Percentiles rank a stretch among this genome's conserved stretches.
Evolutionary conservation across 1,140 invertebrate genomes (phyloP).

Genomic region (Agrypnia vestita): DNA sequence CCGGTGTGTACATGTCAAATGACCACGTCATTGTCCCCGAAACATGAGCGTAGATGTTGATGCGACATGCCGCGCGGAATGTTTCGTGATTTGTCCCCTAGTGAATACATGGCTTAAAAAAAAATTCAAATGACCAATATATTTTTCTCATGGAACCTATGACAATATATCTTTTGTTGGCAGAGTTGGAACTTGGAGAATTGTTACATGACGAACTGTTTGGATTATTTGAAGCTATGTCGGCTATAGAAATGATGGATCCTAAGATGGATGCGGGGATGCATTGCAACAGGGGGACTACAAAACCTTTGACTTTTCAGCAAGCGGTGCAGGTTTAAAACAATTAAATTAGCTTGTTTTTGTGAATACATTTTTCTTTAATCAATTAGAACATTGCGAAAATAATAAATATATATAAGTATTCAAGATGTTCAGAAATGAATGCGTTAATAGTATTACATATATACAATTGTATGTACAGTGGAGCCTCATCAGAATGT

Average conservation of each 20-base stretch:
- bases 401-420: too few relatives aligned
- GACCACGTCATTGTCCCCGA: too few relatives aligned
- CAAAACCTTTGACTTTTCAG: constrained; percentile 90
- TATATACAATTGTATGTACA: too few relatives aligned
- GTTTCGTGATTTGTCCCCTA: too few relatives aligned
- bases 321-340: constrained; percentile 83
- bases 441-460: too few relatives aligned
- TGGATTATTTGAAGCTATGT: constrained; percentile 98
- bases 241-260: constrained; percentile 99
- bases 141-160: constrained; percentile 13
- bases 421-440: too few relatives aligned
- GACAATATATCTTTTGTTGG: constrained; percentile 51
- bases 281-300: constrained; percentile 91
- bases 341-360: constrained; percentile 9
- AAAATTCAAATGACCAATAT: constrained; percentile 10
- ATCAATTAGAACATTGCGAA: not conserved
- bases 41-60: too few relatives aligned
- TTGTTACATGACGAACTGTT: constrained; percentile 92
- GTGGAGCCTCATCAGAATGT: too few relatives aligned
- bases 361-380: not conserved
- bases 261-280: constrained; percentile 99
- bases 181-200: constrained; percentile 90
- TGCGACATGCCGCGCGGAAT: too few relatives aligned
- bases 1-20: too few relatives aligned
- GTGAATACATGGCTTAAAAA: too few relatives aligned